phyloP scores from a whole-genome alignment of 1,140 invertebrate genomes.

The Anoplophora glabripennis region DNA sequence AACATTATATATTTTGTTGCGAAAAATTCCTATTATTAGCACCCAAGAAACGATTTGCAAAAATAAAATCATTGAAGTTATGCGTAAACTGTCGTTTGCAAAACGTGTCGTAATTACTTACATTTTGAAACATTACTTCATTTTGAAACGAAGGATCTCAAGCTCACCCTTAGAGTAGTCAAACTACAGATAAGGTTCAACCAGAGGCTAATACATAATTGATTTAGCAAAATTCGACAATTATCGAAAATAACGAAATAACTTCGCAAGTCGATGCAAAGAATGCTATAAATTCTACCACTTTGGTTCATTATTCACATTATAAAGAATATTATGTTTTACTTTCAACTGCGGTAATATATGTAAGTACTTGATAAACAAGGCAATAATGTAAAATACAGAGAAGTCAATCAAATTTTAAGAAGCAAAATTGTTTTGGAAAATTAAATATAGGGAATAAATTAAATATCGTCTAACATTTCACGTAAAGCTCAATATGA shows the following conservation, averaged over 20 bases:
- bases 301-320: not conserved
- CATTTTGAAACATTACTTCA: too few species aligned
- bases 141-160: too few species aligned
- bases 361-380: conserved; percentile 1
- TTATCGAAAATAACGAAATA: not conserved
- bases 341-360: conserved; percentile 1
- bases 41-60: not conserved
- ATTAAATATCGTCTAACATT: not conserved
- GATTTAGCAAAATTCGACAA: not conserved
- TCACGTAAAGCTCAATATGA: too few species aligned
- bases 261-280: not conserved
- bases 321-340: not conserved
- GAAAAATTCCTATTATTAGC: not conserved
- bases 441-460: conserved; percentile 7
- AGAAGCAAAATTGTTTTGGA: not conserved
- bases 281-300: not conserved
- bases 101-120: too few species aligned
- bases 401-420: conserved; percentile 12
- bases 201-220: too few species aligned
- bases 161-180: too few species aligned
- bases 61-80: not conserved
- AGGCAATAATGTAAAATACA: not conserved
- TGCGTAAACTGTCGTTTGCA: too few species aligned
- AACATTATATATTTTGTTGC: not conserved
- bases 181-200: too few species aligned